Evolutionary conservation across 2,888 invertebrate species (phyloP).

Genomic region (Macroteleia sp.): DNA sequence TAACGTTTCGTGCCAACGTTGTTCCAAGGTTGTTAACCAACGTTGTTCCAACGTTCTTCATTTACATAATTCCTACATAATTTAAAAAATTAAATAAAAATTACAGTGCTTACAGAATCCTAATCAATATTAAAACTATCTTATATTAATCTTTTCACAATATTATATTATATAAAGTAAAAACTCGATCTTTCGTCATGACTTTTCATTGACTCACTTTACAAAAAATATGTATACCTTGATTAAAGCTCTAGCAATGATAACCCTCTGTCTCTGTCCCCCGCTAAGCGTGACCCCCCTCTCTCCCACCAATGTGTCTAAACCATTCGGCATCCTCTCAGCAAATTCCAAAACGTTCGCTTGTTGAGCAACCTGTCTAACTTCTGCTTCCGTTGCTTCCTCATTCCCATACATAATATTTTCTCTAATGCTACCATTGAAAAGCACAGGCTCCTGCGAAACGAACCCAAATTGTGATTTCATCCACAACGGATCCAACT

Average conservation of each 20-base stretch:
- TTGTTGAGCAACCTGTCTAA: slow-evolving; percentile 88
- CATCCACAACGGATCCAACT: slow-evolving; percentile 93
- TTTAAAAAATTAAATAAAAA: no score
- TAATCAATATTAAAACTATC: no score
- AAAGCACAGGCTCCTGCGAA: slow-evolving; percentile 95
- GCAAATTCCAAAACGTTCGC: slow-evolving; percentile 95
- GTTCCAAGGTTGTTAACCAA: no score
- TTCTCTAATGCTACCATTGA: slow-evolving; percentile 94
- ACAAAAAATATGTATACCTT: no score
- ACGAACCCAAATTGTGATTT: slow-evolving; percentile 94
- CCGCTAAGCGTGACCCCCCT: slow-evolving; percentile 95
- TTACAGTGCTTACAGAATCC: no score
- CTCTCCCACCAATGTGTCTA: slow-evolving; percentile 95
- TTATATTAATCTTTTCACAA: no score
- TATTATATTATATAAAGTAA: no score
- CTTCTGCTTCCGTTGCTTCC: slow-evolving; percentile 85
- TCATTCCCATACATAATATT: slow-evolving; percentile 95
- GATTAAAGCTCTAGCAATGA: slow-evolving; percentile 95
- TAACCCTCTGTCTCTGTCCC: slow-evolving; percentile 96
- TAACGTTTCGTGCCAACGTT: no score
- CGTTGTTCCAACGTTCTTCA: no score
- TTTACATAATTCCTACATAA: no score
- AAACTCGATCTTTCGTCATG: no score
- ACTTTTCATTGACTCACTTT: no score
- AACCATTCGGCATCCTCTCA: slow-evolving; percentile 87